Base-by-base conservation (phyloP, 2,888 invertebrate species). In the Allophyes oxyacanthae region DNA sequence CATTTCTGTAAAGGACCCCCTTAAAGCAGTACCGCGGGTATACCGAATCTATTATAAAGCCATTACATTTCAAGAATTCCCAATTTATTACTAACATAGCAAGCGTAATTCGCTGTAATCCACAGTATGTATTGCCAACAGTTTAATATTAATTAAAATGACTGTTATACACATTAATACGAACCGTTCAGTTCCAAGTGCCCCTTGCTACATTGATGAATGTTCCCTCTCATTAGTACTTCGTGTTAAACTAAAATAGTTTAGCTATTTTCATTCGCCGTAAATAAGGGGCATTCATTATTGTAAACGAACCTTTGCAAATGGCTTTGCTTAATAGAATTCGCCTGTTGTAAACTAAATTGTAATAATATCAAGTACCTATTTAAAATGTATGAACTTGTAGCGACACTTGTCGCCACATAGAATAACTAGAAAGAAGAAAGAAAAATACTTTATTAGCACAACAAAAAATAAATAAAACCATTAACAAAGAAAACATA, bases 191-290 rank as follows among this genome's bases (percentile, higher is more conserved):
- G 28, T 62, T 63, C 45, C 48, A 54, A 54, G 52, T 55, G 51
- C 30, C 28, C 11, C 54, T 40, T 32, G 13, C 42, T 37, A 56
- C 73, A 72, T 65, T 76, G 76, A 74, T 65, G 51, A 64, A 74
- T 75, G 43, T 42, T 15, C 44, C 43, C 37, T 40, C 63, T 74
- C 73, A 72, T 74, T 74, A 74, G 59, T 42, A 37, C 40, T 51
- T 43, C 37, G 50, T 56, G 42, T 63, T 63, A 14, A 48, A 51
- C 59, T 57, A 13, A 54, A 75, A 72, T 72, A 72, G 73, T 59
- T 46, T 43, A 36, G 49, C 34, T 76, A 65, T 59, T 74, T 62
- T 59, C 43, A 32, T 72, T 63, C 34, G 34, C 28, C 57, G 64
- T 64, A 52, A 64, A 70, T 70, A 48, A 52, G 37, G 13, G 20